Evolutionary conservation across 2,113 vertebrate genomes (phyloP), one percentile per base, ranked within the genome.

Genomic region (Colius striatus): DNA sequence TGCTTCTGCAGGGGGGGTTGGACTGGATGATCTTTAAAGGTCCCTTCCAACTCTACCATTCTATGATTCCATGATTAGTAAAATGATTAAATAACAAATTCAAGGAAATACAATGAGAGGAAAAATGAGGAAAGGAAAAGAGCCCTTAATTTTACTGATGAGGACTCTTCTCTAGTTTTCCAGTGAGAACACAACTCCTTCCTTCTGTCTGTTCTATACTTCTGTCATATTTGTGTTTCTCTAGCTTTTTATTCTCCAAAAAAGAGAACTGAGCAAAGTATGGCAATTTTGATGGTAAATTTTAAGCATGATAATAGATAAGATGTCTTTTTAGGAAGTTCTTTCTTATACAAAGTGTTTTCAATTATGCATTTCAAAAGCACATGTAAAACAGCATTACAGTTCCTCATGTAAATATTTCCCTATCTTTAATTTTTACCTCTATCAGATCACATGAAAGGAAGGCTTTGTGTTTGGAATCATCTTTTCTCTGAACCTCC

Each of bases 381-480:
- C 70, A 65, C 22, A 18, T 75, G 60, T 91, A 94, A 96, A 96
- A 82, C 47, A 92, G 48, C 32, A 48, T 72, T 54, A 53, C n/a
- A 62, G n/a, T 70, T 16, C 58, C 55, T 70, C 65, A 54, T 87
- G 76, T 78, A 84, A 75, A 83, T 83, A 45, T 94, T 86, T 92
- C 72, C 16, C 5, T 45, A 72, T 92, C 87, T 89, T 90, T 95
- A 95, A 72, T 91, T 93, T 96, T 95, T 96, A 60, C 67, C n/a
- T 95, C 82, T 96, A 62, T 75, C 80, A 94, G 89, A 87, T 91
- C 62, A 93, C 26, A 79, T 58, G 65, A 96, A 97, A 32, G 9
- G 65, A 89, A 95, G 45, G 60, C 57, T 95, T 95, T 96, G 60
- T 90, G 71, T 94, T 95, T 97, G 67, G 75, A 83, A 92, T 96